Evolutionary conservation across 2,888 invertebrate species (phyloP).

Genomic region (Pelosia muscerda): DNA sequence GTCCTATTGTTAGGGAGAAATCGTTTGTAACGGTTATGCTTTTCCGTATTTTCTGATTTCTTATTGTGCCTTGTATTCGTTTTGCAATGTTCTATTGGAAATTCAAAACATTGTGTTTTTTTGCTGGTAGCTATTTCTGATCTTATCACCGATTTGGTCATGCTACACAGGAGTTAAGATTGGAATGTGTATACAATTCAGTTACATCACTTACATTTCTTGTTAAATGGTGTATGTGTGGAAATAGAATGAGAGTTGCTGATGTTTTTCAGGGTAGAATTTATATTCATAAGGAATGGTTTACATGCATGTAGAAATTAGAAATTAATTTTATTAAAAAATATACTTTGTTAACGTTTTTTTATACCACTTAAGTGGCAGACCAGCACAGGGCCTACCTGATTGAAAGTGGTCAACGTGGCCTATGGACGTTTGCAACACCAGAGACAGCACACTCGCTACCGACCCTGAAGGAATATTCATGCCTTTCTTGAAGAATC

Average conservation of each 20-base stretch:
- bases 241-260: not conserved
- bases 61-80: constrained; percentile 47
- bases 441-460: too few species aligned
- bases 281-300: not conserved
- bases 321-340: not conserved
- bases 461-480: too few species aligned
- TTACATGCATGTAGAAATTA: not conserved
- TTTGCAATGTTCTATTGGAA: constrained; percentile 42
- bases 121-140: constrained; percentile 24
- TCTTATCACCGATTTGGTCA: constrained; percentile 23
- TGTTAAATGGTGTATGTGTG: not conserved
- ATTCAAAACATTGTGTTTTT: constrained; percentile 38
- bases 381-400: too few species aligned
- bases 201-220: not conserved
- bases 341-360: too few species aligned
- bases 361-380: too few species aligned
- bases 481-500: too few species aligned
- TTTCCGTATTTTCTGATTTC: constrained; percentile 71
- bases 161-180: constrained; percentile 12
- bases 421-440: too few species aligned
- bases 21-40: constrained; percentile 76
- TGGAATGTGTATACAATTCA: constrained; percentile 18
- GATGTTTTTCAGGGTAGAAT: not conserved
- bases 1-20: constrained; percentile 75
- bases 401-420: too few species aligned